These are phyloP conservation scores for Psittacula derbiana DNA, from an alignment of 2,797 vertebrate species.

Conservation along the genomic window DNA sequence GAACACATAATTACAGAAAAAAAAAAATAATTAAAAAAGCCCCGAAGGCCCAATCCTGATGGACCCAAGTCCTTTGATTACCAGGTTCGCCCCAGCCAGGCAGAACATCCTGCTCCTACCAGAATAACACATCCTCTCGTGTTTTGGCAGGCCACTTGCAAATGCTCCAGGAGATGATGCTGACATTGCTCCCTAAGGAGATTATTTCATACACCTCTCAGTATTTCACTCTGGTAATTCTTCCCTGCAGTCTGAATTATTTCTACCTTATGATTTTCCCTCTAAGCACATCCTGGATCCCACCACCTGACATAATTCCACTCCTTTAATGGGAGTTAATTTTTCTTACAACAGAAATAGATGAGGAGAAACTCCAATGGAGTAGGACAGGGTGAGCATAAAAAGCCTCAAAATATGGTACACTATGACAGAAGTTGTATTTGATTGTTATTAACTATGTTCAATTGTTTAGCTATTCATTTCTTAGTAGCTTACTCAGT, in stretches of 20 bases:
- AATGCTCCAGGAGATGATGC: constrained; percentile 28
- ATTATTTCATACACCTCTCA: background rate
- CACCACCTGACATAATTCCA: background rate
- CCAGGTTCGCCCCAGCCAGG: background rate
- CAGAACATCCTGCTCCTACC: background rate
- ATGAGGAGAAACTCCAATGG: background rate
- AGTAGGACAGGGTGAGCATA: background rate
- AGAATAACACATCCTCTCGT: background rate
- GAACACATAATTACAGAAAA: background rate
- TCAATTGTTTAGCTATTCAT: background rate
- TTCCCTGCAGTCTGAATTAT: constrained; percentile 25
- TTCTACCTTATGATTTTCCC: background rate
- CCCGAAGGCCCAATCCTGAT: background rate
- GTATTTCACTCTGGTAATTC: constrained; percentile 6
- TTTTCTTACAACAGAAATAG: background rate
- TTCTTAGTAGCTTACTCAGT: background rate
- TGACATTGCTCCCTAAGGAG: background rate
- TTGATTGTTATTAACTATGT: background rate
- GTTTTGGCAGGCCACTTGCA: background rate
- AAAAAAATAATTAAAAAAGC: background rate
- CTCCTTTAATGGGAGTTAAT: background rate
- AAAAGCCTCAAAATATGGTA: background rate
- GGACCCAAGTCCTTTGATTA: background rate
- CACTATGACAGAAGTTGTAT: background rate
- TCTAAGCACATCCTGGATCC: background rate